These are phyloP conservation scores for Heliocidaris tuberculata DNA, from an alignment of 35 echinoderm and acorn worm genomes.

Conservation along the genomic window DNA sequence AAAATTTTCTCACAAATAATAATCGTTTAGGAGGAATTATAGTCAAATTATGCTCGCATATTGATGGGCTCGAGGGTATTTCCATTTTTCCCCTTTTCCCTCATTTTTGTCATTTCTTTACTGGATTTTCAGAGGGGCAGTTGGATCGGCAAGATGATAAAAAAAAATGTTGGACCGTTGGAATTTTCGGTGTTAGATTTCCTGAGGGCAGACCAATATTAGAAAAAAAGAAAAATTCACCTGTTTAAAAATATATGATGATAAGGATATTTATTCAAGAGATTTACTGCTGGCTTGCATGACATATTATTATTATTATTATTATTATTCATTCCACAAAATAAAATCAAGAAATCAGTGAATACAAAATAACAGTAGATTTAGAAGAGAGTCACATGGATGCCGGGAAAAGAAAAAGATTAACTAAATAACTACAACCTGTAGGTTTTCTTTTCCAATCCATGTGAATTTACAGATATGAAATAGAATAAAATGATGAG, in stretches of 20 bases:
- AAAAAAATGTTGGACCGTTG: not conserved
- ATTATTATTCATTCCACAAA: too few relatives aligned
- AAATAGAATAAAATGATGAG: too few relatives aligned
- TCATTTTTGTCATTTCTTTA: not conserved
- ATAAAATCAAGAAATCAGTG: too few relatives aligned
- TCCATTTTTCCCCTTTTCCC: not conserved
- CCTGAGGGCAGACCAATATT: not conserved
- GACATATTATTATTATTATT: too few relatives aligned
- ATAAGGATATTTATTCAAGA: not conserved
- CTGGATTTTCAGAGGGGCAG: not conserved
- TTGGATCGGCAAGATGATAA: not conserved
- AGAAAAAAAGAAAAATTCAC: not conserved
- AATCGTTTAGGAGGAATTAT: conserved; percentile 30
- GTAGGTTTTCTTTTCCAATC: too few relatives aligned
- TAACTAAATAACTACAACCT: too few relatives aligned
- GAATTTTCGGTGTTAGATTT: not conserved
- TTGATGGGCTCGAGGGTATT: not conserved
- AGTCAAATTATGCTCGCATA: conserved; percentile 40
- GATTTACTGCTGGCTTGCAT: not conserved
- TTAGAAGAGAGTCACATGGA: too few relatives aligned
- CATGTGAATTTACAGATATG: too few relatives aligned
- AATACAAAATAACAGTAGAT: too few relatives aligned
- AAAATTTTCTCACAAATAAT: conserved; percentile 27
- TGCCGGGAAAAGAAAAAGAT: too few relatives aligned
- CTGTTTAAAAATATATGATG: not conserved